Base-by-base conservation (phyloP, 2,113 vertebrate genomes). In the Bubalus kerabau region DNA sequence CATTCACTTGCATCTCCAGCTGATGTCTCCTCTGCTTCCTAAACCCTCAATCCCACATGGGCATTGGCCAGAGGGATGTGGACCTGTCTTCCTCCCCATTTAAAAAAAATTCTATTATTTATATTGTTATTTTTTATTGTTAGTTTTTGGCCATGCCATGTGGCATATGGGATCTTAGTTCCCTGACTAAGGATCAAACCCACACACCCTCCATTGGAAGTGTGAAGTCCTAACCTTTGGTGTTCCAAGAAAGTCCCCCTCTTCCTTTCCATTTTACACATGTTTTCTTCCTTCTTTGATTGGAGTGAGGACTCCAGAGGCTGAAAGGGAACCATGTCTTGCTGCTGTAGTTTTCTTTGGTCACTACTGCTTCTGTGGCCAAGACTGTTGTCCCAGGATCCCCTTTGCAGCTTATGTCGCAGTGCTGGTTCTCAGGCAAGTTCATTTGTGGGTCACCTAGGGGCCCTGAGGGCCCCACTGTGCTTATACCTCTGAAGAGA, bases 241-340 rank as follows among this genome's bases (percentile, higher is more conserved):
- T 43, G 12, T 0, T 0, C 36, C 23, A 14, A 24, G 23, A 12
- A 24, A 43, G n/a, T 40, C 67, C 10, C 64, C 36, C 48, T 13
- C 6, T 15, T 46, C 13, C 5, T 40, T 7, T 40, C 19, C 8
- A 1, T 82, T 14, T 56, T 3, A 23, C 6, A 13, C 0, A 2
- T 3, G 2, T 1, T 11, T 64, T 21, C n/a, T 23, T 76, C 52
- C 17, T 17, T 13, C 5, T 48, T 36, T 60, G 40, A 14, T 28
- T 91, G 36, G 43, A 48, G 11, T 14, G 19, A 74, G 7, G n/a
- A 30, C 60, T 62, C 19, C 5, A 2, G 12, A 46, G 59, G 21
- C 12, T 50, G 6, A 23, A 74, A 26, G 7, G 7, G 6, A n/a
- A 30, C 80, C 64, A 30, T 12, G 2, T 26, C 7, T 54, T 36